Evolutionary conservation across 1,140 invertebrate genomes (phyloP).

Genomic region (Periplaneta americana): DNA sequence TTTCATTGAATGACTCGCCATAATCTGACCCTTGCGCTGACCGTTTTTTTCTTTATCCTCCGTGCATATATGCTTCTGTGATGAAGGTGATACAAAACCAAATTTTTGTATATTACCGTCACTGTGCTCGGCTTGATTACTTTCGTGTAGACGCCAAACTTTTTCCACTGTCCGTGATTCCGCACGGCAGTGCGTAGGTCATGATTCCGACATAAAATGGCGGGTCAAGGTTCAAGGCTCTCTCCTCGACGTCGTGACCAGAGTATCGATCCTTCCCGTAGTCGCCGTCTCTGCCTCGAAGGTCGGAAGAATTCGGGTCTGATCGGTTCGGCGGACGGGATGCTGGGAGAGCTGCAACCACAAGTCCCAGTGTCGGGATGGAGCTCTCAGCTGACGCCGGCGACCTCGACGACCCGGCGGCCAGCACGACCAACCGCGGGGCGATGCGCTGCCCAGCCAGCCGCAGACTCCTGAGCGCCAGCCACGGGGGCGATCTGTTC

Average conservation of each 20-base stretch:
- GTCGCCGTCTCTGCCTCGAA: no score
- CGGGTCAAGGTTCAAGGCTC: neutral
- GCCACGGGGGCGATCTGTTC: neutral
- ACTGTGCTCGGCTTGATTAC: no score
- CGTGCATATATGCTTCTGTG: no score
- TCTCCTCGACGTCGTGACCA: neutral
- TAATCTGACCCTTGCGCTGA: no score
- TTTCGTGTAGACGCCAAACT: no score
- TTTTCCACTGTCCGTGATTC: no score
- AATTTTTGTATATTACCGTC: no score
- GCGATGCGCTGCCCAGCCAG: neutral
- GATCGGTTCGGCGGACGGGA: neutral
- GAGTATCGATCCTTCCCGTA: neutral
- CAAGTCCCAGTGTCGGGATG: neutral
- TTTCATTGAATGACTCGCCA: no score
- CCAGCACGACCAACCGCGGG: neutral
- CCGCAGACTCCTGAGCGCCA: neutral
- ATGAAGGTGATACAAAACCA: no score
- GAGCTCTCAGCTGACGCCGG: neutral
- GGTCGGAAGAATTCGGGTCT: neutral
- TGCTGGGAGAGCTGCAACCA: neutral
- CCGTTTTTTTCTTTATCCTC: no score
- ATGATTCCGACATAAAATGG: neutral
- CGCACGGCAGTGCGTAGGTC: no score
- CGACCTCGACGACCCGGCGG: neutral